Evolutionary conservation across 2,113 vertebrate species (phyloP), one percentile per base, ranked within the genome.

Genomic region (Gavia stellata): DNA sequence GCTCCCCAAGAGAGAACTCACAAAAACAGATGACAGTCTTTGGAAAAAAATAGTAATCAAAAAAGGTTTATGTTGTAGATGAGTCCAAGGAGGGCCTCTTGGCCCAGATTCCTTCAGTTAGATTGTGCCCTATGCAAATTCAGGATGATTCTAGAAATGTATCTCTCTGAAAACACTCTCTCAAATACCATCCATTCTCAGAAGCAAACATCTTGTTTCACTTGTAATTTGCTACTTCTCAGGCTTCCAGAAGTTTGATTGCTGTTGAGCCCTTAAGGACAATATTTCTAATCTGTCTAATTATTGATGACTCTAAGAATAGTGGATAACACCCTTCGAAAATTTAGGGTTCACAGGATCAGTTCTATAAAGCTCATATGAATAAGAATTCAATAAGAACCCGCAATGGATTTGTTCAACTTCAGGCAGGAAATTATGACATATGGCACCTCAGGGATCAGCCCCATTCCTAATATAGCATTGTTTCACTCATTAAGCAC

Each of bases 381-480:
- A 83, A 34, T n/a, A 67, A 81, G 11, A 74, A 61, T 93, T 87
- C 62, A 84, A 34, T 40, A 89, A 59, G 56, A 68, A 53, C 4
- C 8, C 36, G 2, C 6, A 49, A 31, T 17, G 25, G 19, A 79
- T 74, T 66, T 88, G 38, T 85, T 90, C n/a, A 67, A 44, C 19
- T 73, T 77, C 47, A 89, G 59, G 2, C 8, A 67, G 56, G 56
- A 92, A 75, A 92, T 28, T 24, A 23, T 67, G n/a, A 88, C n/a
- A 50, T 38, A 59, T 0, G 0, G 10, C 13, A 78, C 23, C 23
- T 67, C 56, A 88, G 19, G 15, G 34, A 67, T 82, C 21, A 75
- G 29, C 7, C 13, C 0, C 0, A 23, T 62, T 74, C 21, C 47
- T 50, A 53, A 59, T 24, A 52, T 6, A 56, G 3, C 11, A 44